These are phyloP conservation scores for Lordiphosa andalusiaca DNA, from an alignment of 2,888 invertebrate genomes.

Conservation along the genomic window DNA sequence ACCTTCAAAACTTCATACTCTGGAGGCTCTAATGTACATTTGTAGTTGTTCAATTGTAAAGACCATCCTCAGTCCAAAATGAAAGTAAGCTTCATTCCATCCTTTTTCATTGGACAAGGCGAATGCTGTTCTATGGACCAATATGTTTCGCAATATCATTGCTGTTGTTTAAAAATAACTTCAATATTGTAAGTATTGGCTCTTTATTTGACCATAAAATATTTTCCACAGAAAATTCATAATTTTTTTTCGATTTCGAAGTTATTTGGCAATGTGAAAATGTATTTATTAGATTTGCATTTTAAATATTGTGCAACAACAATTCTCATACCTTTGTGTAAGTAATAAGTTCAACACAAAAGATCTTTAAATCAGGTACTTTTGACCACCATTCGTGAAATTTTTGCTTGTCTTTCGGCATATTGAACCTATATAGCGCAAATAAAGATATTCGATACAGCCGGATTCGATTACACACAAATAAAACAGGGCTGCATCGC, in stretches of 20 bases:
- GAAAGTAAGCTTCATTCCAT: not conserved
- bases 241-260: slow-evolving; percentile 1
- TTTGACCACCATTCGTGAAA: too few relatives aligned
- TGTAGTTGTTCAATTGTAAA: too few relatives aligned
- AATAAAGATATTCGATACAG: too few relatives aligned
- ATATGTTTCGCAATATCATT: not conserved
- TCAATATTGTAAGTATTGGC: slow-evolving; percentile 1
- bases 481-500: too few relatives aligned
- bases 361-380: too few relatives aligned
- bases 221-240: slow-evolving; percentile 6
- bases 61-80: not conserved
- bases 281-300: not conserved
- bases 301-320: slow-evolving; percentile 1
- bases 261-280: slow-evolving; percentile 6
- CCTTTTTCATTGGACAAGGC: slow-evolving; percentile 5
- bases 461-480: too few relatives aligned
- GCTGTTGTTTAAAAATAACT: not conserved
- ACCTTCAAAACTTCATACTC: too few relatives aligned
- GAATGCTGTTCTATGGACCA: slow-evolving; percentile 2
- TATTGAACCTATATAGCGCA: too few relatives aligned
- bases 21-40: too few relatives aligned
- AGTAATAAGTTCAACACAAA: not conserved
- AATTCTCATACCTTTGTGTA: not conserved
- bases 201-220: slow-evolving; percentile 1
- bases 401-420: too few relatives aligned